These are phyloP conservation scores for Pterois miles DNA, from an alignment of 2,797 vertebrate species.

Conservation along the genomic window DNA sequence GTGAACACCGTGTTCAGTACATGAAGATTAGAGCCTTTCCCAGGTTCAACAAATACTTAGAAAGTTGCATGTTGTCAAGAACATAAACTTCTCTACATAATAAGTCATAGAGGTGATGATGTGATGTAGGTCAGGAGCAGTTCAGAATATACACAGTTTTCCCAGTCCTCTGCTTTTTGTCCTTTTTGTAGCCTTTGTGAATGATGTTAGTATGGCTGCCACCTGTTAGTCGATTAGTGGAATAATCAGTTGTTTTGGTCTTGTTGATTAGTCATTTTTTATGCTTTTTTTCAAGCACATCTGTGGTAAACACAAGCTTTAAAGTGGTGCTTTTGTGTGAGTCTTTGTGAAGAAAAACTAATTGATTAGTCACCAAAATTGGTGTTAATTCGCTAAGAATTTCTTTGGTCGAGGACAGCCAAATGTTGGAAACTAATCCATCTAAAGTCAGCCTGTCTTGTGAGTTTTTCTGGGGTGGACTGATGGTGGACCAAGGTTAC, in stretches of 20 bases:
- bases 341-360: no score
- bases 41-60: neutral
- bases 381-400: no score
- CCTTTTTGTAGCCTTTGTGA: no score
- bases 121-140: constrained; percentile 13
- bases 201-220: no score
- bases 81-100: neutral
- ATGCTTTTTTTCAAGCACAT: no score
- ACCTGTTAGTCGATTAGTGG: no score
- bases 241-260: no score
- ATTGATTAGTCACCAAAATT: no score
- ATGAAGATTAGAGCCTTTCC: neutral
- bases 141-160: neutral
- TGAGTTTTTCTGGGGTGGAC: neutral
- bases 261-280: no score
- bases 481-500: neutral
- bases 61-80: neutral
- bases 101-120: neutral
- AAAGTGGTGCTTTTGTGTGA: no score
- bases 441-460: neutral
- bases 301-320: no score
- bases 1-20: neutral
- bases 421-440: constrained; percentile 2
- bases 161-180: neutral
- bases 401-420: no score